Evolutionary conservation across 2,113 vertebrate species (phyloP), one percentile per base, ranked within the genome.

Genomic region (Xiphophorus maculatus): DNA sequence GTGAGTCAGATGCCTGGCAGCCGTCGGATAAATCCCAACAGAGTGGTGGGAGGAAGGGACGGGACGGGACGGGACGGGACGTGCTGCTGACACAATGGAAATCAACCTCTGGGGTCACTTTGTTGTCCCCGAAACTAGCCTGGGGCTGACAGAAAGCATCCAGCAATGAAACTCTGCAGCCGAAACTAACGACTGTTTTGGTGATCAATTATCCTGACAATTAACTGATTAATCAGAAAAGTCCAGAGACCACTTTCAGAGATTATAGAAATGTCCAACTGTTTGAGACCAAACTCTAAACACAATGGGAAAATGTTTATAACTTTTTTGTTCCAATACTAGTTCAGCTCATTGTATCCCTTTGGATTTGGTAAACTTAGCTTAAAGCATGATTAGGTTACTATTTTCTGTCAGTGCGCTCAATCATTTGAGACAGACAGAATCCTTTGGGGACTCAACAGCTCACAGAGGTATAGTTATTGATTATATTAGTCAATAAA

Each of bases 401-500:
- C 27, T 66, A 72, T 80, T 62, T 63, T 66, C 35, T 84, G 30
- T 2, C 81, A 69, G 74, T 82, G 75, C 70, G 68, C 51, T 71
- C 42, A 66, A 71, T 77, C 80, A 63, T 69, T 29, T 13, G 67
- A 66, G 44, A 71, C 69, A 61, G 66, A 73, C 63, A 69, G 22
- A 33, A 63, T 58, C 66, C 85, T 80, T 75, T 29, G n/a, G 79
- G 68, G 84, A 81, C 72, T 71, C 10, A 40, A 70, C 71, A 64
- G 76, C 54, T 25, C 65, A 76, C 64, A 83, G 83, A 84, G 87
- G 84, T 87, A 85, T 71, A 72, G 30, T 62, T 93, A 95, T 94
- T 93, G 94, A 93, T 95, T 90, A 71, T 66, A 76, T 86, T 79
- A 74, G 88, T 93, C 91, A 93, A 93, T 94, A 90, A 81, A 15